Evolutionary conservation across 2,113 vertebrate genomes (phyloP).

Genomic region (Prietella phreatophila): DNA sequence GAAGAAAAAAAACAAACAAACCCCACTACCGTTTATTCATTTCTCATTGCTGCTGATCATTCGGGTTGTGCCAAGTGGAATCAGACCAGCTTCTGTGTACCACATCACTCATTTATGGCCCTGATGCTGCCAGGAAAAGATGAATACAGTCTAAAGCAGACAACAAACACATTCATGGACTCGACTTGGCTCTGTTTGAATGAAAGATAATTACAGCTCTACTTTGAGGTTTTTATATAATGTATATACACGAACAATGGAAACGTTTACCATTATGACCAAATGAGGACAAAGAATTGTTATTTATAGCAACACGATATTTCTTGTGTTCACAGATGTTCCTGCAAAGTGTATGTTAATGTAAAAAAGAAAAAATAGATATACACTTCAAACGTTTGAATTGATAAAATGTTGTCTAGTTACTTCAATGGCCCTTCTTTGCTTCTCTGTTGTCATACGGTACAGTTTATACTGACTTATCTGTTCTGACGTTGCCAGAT

Average conservation of each 20-base stretch:
- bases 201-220: slow-evolving; percentile 27
- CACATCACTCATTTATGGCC: slow-evolving; percentile 32
- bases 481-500: neutral
- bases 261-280: slow-evolving; percentile 3
- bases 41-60: slow-evolving; percentile 42
- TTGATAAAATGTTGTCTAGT: neutral
- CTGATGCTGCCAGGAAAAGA: slow-evolving; percentile 27
- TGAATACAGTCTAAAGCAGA: slow-evolving; percentile 32
- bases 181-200: slow-evolving; percentile 20
- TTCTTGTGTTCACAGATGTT: slow-evolving; percentile 6
- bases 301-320: slow-evolving; percentile 17
- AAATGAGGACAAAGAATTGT: neutral
- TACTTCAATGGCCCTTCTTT: neutral
- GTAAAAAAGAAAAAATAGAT: neutral
- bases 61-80: slow-evolving; percentile 35
- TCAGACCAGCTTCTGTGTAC: slow-evolving; percentile 24
- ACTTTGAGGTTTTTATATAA: slow-evolving; percentile 10
- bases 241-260: slow-evolving; percentile 9
- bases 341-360: neutral
- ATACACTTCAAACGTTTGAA: neutral
- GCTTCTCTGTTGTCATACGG: neutral
- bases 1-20: neutral
- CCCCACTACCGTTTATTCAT: slow-evolving; percentile 36
- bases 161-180: slow-evolving; percentile 11
- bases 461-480: neutral